Conservation (phyloP, 2,888 invertebrate species). For the Caenorhabditis drosophilae region DNA sequence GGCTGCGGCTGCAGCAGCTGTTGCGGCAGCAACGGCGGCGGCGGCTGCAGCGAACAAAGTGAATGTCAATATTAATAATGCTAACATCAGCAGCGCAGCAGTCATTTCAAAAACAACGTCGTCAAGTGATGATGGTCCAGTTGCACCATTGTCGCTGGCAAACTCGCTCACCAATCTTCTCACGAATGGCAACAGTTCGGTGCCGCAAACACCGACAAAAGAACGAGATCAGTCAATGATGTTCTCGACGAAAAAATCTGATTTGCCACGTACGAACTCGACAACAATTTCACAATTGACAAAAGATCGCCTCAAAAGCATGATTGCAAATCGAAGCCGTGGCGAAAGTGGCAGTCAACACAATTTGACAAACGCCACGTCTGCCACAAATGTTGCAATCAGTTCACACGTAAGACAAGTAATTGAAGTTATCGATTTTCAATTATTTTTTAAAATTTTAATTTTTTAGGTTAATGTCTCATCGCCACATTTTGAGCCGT, state of each 20-base stretch:
- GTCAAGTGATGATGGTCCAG: no score
- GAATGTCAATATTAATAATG: no score
- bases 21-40: no score
- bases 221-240: conserved; percentile 20
- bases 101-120: no score
- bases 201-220: conserved; percentile 48
- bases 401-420: no score
- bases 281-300: conserved; percentile 67
- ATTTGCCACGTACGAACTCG: conserved; percentile 55
- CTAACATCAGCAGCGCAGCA: no score
- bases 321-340: conserved; percentile 58
- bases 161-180: conserved; percentile 42
- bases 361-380: conserved; percentile 20
- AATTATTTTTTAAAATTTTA: no score
- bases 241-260: conserved; percentile 29
- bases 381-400: background rate
- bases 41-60: no score
- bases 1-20: no score
- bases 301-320: conserved; percentile 66
- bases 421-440: no score
- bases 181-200: conserved; percentile 23
- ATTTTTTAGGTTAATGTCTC: conserved; percentile 43
- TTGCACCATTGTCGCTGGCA: conserved; percentile 33
- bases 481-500: conserved; percentile 61
- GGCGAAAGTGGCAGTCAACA: conserved; percentile 44